These are phyloP conservation scores for Carassius gibelio DNA, from an alignment of 2,113 vertebrate species.

Conservation along the genomic window DNA sequence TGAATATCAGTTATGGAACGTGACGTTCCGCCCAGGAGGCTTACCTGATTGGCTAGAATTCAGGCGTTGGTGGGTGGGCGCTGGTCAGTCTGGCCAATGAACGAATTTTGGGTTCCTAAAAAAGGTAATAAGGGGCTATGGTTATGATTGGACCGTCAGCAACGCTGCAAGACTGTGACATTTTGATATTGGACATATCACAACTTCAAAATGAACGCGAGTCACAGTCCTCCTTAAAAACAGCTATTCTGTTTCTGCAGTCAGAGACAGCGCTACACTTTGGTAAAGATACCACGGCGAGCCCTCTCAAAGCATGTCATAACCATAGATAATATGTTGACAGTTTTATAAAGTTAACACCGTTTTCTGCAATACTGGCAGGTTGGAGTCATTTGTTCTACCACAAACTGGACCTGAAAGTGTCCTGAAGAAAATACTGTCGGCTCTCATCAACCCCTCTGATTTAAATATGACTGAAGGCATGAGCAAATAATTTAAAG, in stretches of 20 bases:
- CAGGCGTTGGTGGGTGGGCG: not conserved
- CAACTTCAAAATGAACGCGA: slow-evolving; percentile 22
- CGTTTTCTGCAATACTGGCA: slow-evolving; percentile 54
- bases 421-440: slow-evolving; percentile 86
- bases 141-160: not conserved
- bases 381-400: slow-evolving; percentile 79
- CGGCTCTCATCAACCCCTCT: slow-evolving; percentile 91
- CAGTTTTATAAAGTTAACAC: too few species aligned
- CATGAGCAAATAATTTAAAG: slow-evolving; percentile 53
- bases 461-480: slow-evolving; percentile 99
- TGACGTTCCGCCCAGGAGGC: not conserved
- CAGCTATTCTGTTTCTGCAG: slow-evolving; percentile 43
- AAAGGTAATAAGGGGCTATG: not conserved
- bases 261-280: slow-evolving; percentile 59
- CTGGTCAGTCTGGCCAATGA: not conserved
- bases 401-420: slow-evolving; percentile 73
- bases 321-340: not conserved
- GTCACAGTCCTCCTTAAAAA: not conserved
- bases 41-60: not conserved
- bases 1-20: not conserved
- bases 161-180: not conserved
- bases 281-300: slow-evolving; percentile 72
- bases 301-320: slow-evolving; percentile 64
- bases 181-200: not conserved
- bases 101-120: not conserved